A percentile compares a stretch with the other conserved stretches of the same genome.
phyloP scores from a whole-genome alignment of 2,888 invertebrate species.

The Limnephilus auricula region DNA sequence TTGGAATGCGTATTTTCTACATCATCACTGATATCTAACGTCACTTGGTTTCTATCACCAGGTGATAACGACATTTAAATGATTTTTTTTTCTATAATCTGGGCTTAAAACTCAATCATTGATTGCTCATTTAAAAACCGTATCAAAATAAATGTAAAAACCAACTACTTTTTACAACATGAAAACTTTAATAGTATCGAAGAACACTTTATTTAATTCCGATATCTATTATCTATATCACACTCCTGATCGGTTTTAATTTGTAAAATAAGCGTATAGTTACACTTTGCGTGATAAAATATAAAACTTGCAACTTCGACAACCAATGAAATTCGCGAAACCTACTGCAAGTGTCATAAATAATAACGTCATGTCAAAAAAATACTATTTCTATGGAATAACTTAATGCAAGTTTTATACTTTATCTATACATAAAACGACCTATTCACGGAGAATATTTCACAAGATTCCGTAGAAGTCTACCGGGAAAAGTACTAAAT shows the following conservation, averaged over 20 bases:
- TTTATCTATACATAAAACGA: neutral
- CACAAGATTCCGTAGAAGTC: neutral
- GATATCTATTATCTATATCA: neutral
- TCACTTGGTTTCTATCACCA: slow-evolving; percentile 30
- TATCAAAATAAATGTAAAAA: neutral
- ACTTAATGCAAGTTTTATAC: neutral
- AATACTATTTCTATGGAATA: neutral
- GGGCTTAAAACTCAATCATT: neutral
- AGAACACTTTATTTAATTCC: neutral
- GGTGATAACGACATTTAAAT: slow-evolving; percentile 11
- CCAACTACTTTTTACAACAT: neutral
- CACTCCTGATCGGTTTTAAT: neutral
- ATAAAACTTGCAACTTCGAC: neutral
- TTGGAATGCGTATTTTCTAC: slow-evolving; percentile 38
- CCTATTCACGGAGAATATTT: neutral
- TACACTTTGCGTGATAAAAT: neutral
- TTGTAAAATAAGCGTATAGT: neutral
- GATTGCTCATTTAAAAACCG: neutral
- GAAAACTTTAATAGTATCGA: neutral
- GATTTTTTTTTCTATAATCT: neutral
- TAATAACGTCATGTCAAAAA: neutral
- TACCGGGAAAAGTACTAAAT: neutral
- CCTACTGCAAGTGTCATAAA: neutral
- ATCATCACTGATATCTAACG: slow-evolving; percentile 50
- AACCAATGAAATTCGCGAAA: neutral